phyloP scores from a whole-genome alignment of 1,140 invertebrate species.

The Achatina immaculata region DNA sequence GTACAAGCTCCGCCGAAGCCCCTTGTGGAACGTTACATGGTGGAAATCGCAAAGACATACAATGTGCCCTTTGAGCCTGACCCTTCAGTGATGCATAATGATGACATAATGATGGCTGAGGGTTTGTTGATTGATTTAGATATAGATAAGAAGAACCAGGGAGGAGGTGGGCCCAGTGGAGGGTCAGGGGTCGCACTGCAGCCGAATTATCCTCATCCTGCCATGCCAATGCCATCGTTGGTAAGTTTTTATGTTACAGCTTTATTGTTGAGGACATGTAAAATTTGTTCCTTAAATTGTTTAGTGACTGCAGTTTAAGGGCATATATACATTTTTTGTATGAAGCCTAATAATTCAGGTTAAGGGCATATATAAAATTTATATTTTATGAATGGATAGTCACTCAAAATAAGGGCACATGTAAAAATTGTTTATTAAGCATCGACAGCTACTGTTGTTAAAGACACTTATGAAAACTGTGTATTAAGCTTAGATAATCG shows the following conservation, averaged over 20 bases:
- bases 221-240: slow-evolving; percentile 18
- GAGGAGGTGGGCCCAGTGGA: slow-evolving; percentile 68
- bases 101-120: slow-evolving; percentile 78
- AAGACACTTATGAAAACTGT: no score
- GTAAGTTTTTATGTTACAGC: neutral
- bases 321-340: no score
- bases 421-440: no score
- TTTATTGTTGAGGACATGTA: no score
- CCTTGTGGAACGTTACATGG: slow-evolving; percentile 87
- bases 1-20: slow-evolving; percentile 96
- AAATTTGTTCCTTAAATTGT: no score
- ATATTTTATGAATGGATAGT: no score
- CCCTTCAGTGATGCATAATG: slow-evolving; percentile 82
- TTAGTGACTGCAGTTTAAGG: no score
- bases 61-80: slow-evolving; percentile 69
- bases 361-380: no score
- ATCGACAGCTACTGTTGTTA: no score
- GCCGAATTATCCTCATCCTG: neutral
- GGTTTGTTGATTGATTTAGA: slow-evolving; percentile 83
- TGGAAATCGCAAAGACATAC: slow-evolving; percentile 92
- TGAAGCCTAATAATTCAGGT: no score
- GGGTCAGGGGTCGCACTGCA: slow-evolving; percentile 56
- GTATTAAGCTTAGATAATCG: no score
- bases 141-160: slow-evolving; percentile 63
- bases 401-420: no score